These are phyloP conservation scores for Dyspetes luteomarginatus DNA, from an alignment of 2,888 invertebrate genomes.

Conservation along the genomic window DNA sequence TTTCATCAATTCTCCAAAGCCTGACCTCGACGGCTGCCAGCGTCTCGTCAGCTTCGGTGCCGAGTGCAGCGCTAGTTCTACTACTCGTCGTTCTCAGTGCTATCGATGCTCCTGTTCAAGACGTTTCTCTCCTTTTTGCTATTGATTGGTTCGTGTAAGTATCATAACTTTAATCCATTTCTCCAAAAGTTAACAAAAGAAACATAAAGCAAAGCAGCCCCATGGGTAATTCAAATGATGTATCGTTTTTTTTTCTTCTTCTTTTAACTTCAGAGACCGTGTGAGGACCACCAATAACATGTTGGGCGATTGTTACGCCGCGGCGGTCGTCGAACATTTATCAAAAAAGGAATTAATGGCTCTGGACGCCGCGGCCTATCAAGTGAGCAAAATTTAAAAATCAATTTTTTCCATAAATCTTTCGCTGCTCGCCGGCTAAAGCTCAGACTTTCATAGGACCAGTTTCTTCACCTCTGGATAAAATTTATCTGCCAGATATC, in stretches of 20 bases:
- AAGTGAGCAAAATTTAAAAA: constrained; percentile 80
- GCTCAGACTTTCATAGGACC: too few relatives aligned
- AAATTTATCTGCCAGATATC: too few relatives aligned
- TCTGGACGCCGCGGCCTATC: constrained; percentile 88
- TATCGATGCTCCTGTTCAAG: constrained; percentile 92
- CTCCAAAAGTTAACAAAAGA: background rate
- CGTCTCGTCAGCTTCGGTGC: constrained; percentile 94
- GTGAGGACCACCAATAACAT: constrained; percentile 95
- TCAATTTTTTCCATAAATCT: constrained; percentile 66
- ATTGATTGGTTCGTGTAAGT: constrained; percentile 97
- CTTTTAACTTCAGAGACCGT: constrained; percentile 91
- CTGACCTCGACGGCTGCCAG: constrained; percentile 93
- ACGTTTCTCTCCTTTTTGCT: constrained; percentile 92
- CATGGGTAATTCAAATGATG: background rate
- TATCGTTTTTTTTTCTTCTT: constrained; percentile 26
- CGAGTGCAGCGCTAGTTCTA: constrained; percentile 93
- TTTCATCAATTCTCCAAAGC: constrained; percentile 83
- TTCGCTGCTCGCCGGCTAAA: too few relatives aligned
- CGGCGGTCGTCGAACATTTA: constrained; percentile 92
- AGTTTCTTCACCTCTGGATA: too few relatives aligned
- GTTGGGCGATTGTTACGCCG: constrained; percentile 94
- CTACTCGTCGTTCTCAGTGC: constrained; percentile 92
- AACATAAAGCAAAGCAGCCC: too few relatives aligned
- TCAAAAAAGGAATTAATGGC: constrained; percentile 93
- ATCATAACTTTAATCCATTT: constrained; percentile 35